Base-by-base conservation (phyloP, 2,113 vertebrate genomes). In the Sphaerodactylus townsendi region DNA sequence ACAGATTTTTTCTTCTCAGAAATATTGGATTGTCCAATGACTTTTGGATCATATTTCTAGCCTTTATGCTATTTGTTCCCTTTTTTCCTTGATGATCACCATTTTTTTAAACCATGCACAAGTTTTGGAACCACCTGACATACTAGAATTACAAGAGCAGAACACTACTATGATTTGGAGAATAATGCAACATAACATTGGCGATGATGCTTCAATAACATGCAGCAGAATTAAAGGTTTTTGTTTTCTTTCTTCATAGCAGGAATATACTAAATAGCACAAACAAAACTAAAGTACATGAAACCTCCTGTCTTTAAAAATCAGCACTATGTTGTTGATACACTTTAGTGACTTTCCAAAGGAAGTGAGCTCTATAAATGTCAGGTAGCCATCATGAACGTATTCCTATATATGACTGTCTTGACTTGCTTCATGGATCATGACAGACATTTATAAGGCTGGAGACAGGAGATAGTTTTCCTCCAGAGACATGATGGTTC, bases 11-110 rank as follows among this genome's bases (percentile, higher is more conserved):
- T 65, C 70, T 91, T 69, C 79, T 87, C 1, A 0, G 81, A 85
- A 87, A 92, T 78, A 79, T 69, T 84, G 69, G 71, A 76, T 44
- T 59, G 69, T 71, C 91, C 83, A 88, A 85, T 83, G 90, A 87
- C 72, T 91, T 91, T 85, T 86, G 33, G 35, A 84, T 69, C 64
- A 84, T 33, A 56, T 88, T 87, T 77, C 83, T 77, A 48, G 1
- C 33, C 10, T 46, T 71, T 44, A 59, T 65, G 35, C 17, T 84
- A 79, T 46, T 82, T 25, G 53, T 10, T 48, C 72, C 1, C 3
- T 48, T 30, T 28, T 82, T 88, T 41, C 74, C 30, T 62, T 2
- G 1, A 14, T 48, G 69, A 59, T 77, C 6, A 72, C 21, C 65
- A 0, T 1, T 19, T 15, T 78, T 86, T 23, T 74, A 71, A 66